phyloP scores from a whole-genome alignment of 2,797 vertebrate species.

The Megalops cyprinoides region DNA sequence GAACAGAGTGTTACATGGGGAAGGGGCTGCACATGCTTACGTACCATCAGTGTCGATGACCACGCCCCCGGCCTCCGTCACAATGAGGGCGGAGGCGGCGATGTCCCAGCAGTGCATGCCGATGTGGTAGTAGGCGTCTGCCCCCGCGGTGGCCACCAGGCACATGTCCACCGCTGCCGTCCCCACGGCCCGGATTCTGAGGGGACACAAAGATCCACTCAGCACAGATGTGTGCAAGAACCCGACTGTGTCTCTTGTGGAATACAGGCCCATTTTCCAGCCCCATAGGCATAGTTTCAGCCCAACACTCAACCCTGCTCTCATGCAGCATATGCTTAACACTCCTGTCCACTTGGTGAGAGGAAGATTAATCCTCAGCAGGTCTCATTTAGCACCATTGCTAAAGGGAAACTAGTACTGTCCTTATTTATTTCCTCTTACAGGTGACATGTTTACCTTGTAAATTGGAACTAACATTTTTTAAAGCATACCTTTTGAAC shows the following conservation, averaged over 20 bases:
- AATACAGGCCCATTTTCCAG: not conserved
- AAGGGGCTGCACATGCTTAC: constrained; percentile 9
- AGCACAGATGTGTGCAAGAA: too few relatives aligned
- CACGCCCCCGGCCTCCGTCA: constrained; percentile 82
- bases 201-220: not conserved
- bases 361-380: not conserved
- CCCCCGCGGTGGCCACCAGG: constrained; percentile 81
- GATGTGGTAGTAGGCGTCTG: constrained; percentile 86
- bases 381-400: not conserved
- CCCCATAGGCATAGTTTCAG: not conserved
- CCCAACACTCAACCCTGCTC: not conserved
- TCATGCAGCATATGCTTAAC: not conserved
- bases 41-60: constrained; percentile 80
- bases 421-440: not conserved
- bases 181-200: constrained; percentile 81
- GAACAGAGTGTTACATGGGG: not conserved
- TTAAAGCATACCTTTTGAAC: too few relatives aligned
- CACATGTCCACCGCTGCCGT: constrained; percentile 90
- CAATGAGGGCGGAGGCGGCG: constrained; percentile 81
- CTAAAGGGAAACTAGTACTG: not conserved
- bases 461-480: not conserved
- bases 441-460: not conserved
- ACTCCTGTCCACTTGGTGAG: not conserved
- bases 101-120: constrained; percentile 92
- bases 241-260: not conserved